Evolutionary conservation across 2,113 vertebrate genomes (phyloP), one percentile per base, ranked within the genome.

Genomic region (Ranitomeya variabilis): DNA sequence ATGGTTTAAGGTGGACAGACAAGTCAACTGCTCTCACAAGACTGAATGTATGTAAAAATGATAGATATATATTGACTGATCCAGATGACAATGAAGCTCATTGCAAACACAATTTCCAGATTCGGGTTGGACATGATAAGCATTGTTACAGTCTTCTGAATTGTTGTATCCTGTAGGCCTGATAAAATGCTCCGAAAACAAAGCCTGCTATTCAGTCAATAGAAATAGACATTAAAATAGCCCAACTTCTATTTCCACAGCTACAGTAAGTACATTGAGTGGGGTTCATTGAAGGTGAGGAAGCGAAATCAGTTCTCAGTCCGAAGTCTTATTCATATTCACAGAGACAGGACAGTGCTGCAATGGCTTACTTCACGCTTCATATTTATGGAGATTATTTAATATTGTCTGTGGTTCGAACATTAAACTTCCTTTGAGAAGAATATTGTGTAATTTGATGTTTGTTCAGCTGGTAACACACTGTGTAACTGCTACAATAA

Each of bases 21-120:
- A 66, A 93, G 93, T 94, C 92, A 91, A 90, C 90, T 95, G 92
- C 92, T 93, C 94, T 93, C 93, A 54, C 90, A 92, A 92, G 93
- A 92, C 91, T 95, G 95, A 96, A 96, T 96, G 95, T 96, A 94
- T 96, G 94, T 96, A 96, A 94, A 96, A 95, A 95, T 91, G 88
- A 67, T 90, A 89, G 86, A 81, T 88, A 89, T 77, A 80, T 91
- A 90, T 91, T 91, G 90, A 92, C 91, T 90, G 91, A 91, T 92
- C 94, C 91, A 92, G 92, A 92, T 94, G 93, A 52, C 45, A 18
- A 21, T 93, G 93, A 92, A 93, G 91, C 91, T 89, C 92, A 93
- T 91, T 93, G 91, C 92, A 93, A 94, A 91, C 18, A 52, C 90
- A 92, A 93, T 91, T 93, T 91, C 92, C 89, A 90, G 94, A 93